Evolutionary conservation across 1,140 invertebrate genomes (phyloP), one percentile per base, ranked within the genome.

Genomic region (Geopemphigus sp.): DNA sequence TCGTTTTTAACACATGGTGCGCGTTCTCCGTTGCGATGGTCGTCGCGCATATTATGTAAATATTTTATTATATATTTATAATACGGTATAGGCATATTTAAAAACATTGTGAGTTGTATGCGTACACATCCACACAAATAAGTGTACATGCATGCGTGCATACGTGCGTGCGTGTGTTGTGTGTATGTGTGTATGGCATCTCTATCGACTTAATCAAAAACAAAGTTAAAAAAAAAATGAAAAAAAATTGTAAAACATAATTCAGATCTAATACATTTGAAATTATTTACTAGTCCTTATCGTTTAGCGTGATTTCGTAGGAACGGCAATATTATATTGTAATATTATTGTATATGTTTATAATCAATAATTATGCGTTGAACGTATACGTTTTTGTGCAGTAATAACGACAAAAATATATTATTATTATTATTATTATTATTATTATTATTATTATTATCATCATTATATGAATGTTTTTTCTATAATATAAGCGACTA

Each of bases 281-380:
- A 59, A 76, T 59, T 76, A 76, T 76, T 76, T 76, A 76, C 73
- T 76, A 76, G 73, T 76, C 73, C 73, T 76, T 76, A 76, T 76
- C 29, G 59, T 59, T 57, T 76, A 76, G 73, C 29, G 70, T 73
- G 66, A 76, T 59, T 76, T 76, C 59, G 29, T 76, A 76, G 73
- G 22, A 22, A 39, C 53, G 73, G 56, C 73, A 45, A 76, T 61
- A 57, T 61, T 47, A 45, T 76, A 59, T 76, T 76, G 54, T 57
- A 39, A 74, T 74, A 73, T 19, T 32, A 54, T n/a, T 53, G 17
- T 73, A 57, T 32, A 45, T 59, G 54, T 45, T 59, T 15, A 50
- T 50, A 50, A 50, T 12, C 29, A 47, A 22, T 76, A 57, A 29
- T 32, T 74, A 72, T 68, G 47, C 24, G 29, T 73, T 73, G 70